Conservation (phyloP, 2,797 vertebrate genomes). For the Protonibea diacanthus region DNA sequence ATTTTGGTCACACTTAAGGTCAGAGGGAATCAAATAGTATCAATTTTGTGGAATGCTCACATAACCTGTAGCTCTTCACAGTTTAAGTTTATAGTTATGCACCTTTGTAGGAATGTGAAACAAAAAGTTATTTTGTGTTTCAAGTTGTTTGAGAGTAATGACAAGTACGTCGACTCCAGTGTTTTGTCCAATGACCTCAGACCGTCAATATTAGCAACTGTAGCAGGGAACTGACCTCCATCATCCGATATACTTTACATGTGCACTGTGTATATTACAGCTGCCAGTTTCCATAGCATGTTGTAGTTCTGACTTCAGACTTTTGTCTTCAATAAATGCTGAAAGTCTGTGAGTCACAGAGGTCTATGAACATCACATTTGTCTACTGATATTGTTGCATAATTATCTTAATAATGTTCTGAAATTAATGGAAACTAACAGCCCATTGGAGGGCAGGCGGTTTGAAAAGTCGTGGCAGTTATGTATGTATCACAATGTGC, state of each 20-base stretch:
- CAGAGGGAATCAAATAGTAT: no score
- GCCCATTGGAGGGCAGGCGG: neutral
- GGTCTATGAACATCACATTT: no score
- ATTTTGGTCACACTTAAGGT: no score
- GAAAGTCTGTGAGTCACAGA: no score
- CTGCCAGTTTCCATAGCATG: conserved; percentile 1
- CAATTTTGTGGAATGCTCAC: no score
- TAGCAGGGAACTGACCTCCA: neutral
- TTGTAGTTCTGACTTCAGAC: no score
- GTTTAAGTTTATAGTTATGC: no score
- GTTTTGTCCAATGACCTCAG: neutral
- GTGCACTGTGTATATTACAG: neutral
- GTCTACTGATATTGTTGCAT: neutral
- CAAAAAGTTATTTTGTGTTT: neutral
- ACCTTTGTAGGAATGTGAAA: neutral
- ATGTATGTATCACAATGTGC: neutral
- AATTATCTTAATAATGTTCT: neutral
- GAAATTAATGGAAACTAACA: neutral
- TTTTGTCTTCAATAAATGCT: no score
- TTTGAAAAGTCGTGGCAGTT: neutral
- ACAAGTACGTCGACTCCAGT: neutral
- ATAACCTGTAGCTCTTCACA: no score
- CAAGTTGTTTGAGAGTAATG: neutral
- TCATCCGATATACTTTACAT: neutral
- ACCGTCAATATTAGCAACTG: neutral